Base-by-base conservation (phyloP, 53 echinoderm and acorn worm species). In the Antedon mediterranea region DNA sequence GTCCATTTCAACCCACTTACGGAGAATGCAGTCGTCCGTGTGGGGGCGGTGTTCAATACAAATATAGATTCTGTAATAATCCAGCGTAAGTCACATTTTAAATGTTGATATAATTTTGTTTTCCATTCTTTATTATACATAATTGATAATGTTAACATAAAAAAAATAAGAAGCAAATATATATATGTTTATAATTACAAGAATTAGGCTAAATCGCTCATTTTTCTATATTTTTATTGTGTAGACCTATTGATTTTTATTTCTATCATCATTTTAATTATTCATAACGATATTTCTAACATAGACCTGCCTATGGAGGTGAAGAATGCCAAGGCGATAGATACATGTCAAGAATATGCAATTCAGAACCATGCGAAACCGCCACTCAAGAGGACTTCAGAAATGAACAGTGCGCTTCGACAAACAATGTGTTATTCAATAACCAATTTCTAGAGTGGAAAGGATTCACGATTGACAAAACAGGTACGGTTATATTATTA, bases 1-100 rank as follows among this genome's bases (percentile, higher is more conserved):
- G 90, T 13, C 75, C 77, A 0, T 93, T 87, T 90, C 86, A 86
- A 0, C 32, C 14, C 8, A 34, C 43, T n/a, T 92, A 86, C 31
- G 84, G 90, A n/a, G 74, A 76, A 3, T 93, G 93, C 74, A 90
- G 90, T 4, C 82, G 90, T 20, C 83, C 90, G 2, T 93, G 93
- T 34, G 93, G 93, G 18, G 88, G 88, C 4, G 93, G 93, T 34
- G 86, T 90, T 26, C 84, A 82, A 57, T 78, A 81, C 5, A 85
- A 82, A 32, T 78, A 75, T 73, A 85, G 93, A 33, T 81, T 79
- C 75, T 93, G 93, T 70, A 85, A 79, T 42, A 88, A 93, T 32
- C 93, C 93, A 28, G 71, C 79, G 73, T 89, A 88, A 43, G 77
- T 37, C 37, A 11, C 4, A 37, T 4, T 37, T 37, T n/a, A n/a